Conservation (phyloP, 2,888 invertebrate species). For the Drosophila bunnanda region DNA sequence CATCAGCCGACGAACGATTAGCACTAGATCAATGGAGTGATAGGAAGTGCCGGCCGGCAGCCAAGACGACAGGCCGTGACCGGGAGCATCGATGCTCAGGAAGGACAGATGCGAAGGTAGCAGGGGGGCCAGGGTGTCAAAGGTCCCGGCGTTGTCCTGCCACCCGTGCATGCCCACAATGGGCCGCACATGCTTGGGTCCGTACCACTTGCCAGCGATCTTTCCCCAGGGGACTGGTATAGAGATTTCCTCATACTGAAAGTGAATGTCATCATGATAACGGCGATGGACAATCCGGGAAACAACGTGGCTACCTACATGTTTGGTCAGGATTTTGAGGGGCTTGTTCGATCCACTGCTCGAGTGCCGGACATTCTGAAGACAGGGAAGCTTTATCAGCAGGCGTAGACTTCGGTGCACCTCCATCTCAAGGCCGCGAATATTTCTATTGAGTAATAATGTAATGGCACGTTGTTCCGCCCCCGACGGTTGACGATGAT, state of each 20-base stretch:
- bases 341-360: slow-evolving; percentile 44
- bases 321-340: slow-evolving; percentile 54
- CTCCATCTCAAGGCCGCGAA: slow-evolving; percentile 46
- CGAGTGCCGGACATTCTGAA: slow-evolving; percentile 17
- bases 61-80: slow-evolving; percentile 90
- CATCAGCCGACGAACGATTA: slow-evolving; percentile 86
- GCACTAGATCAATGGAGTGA: slow-evolving; percentile 84
- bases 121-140: slow-evolving; percentile 89
- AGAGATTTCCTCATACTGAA: slow-evolving; percentile 87
- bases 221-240: slow-evolving; percentile 90
- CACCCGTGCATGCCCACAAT: slow-evolving; percentile 91
- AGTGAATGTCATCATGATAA: slow-evolving; percentile 6
- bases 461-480: slow-evolving; percentile 5
- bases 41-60: slow-evolving; percentile 87
- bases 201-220: slow-evolving; percentile 90
- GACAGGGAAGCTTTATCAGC: slow-evolving; percentile 33
- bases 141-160: slow-evolving; percentile 90
- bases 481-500: background rate
- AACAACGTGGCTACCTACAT: slow-evolving; percentile 46
- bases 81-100: slow-evolving; percentile 89
- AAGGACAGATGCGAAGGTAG: slow-evolving; percentile 85
- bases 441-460: slow-evolving; percentile 21
- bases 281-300: background rate
- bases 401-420: slow-evolving; percentile 23
- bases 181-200: slow-evolving; percentile 87